phyloP scores from a whole-genome alignment of 92 coral and sea anemone species.

The Epizoanthus illoricatus region DNA sequence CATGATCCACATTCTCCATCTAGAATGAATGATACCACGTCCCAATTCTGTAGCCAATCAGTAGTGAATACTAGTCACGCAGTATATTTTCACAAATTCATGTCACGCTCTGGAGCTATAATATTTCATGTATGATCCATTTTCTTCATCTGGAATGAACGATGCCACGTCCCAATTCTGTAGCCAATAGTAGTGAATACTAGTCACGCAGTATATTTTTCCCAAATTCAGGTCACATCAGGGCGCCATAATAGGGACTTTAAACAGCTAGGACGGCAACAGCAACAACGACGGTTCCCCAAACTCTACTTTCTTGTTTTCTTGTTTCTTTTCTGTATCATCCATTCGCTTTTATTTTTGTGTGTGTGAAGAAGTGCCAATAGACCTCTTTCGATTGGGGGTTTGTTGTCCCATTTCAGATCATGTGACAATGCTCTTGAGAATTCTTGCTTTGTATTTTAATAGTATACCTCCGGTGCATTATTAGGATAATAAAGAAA shows the following conservation, averaged over 20 bases:
- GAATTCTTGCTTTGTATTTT: too few relatives aligned
- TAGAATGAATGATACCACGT: slow-evolving; percentile 67
- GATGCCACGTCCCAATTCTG: slow-evolving; percentile 60
- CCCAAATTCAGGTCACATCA: not conserved
- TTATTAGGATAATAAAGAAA: too few relatives aligned
- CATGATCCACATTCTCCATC: slow-evolving; percentile 90
- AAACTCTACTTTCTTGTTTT: too few relatives aligned
- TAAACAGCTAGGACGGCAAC: too few relatives aligned
- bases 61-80: slow-evolving; percentile 78
- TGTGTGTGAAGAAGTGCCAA: too few relatives aligned
- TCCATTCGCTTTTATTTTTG: too few relatives aligned
- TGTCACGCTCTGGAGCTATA: slow-evolving; percentile 32
- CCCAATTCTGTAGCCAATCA: slow-evolving; percentile 85
- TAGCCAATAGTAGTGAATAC: not conserved
- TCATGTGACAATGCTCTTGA: too few relatives aligned
- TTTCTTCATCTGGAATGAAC: slow-evolving; percentile 63
- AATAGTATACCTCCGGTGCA: too few relatives aligned
- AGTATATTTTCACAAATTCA: not conserved
- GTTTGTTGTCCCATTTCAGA: too few relatives aligned
- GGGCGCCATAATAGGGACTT: slow-evolving; percentile 39
- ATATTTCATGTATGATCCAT: slow-evolving; percentile 64
- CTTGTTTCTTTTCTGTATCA: too few relatives aligned
- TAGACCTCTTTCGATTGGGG: too few relatives aligned
- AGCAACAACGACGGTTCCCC: too few relatives aligned
- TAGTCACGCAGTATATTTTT: not conserved